Percentiles rank a stretch among this genome's conserved stretches.
Evolutionary conservation across 2,113 vertebrate species (phyloP).

Genomic region (Bubo scandiacus): DNA sequence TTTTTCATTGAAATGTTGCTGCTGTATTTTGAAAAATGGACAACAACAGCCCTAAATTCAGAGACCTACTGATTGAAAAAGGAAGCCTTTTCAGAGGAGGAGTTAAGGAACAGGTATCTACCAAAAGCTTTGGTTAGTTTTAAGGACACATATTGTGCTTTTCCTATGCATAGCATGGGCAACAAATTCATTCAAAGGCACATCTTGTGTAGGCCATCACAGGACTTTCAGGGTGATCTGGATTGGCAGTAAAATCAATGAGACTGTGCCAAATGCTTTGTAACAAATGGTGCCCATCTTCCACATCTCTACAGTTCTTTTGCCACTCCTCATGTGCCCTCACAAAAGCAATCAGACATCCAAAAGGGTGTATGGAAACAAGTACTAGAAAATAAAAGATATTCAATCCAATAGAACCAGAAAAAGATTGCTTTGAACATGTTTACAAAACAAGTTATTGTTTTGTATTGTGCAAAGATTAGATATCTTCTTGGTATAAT

Average conservation of each 20-base stretch:
- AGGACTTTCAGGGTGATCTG: not conserved
- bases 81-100: not conserved
- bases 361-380: not conserved
- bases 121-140: not conserved
- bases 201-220: not conserved
- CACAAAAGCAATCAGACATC: not conserved
- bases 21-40: not conserved
- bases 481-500: not conserved
- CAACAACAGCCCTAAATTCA: not conserved
- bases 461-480: not conserved
- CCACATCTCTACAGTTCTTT: not conserved
- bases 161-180: not conserved
- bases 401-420: not conserved
- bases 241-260: not conserved
- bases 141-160: not conserved
- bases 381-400: not conserved
- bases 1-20: not conserved
- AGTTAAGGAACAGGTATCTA: not conserved
- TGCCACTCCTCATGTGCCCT: not conserved
- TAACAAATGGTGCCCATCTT: not conserved
- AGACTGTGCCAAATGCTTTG: not conserved
- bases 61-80: not conserved
- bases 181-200: not conserved
- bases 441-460: conserved; percentile 12
- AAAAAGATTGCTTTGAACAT: not conserved